Base-by-base conservation (phyloP, 1,140 invertebrate genomes). In the Ostrea denselamellosa region DNA sequence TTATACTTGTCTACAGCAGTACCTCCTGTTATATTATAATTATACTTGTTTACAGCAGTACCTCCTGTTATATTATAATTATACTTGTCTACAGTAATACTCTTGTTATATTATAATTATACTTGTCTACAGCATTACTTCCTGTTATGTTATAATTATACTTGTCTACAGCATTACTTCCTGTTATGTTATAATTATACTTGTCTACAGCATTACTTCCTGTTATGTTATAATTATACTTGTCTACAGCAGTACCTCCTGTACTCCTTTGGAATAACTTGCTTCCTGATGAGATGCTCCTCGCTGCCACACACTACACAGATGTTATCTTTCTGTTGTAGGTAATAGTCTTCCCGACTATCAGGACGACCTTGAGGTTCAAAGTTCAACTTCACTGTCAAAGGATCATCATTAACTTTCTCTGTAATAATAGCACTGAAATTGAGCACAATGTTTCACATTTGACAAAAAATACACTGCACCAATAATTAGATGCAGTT, bases 191-290 rank as follows among this genome's bases (percentile, higher is more conserved):
- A n/a, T n/a, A n/a, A n/a, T n/a, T n/a, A n/a, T n/a, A n/a, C n/a
- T n/a, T n/a, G n/a, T n/a, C n/a, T n/a, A n/a, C n/a, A n/a, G n/a
- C n/a, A n/a, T n/a, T n/a, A n/a, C n/a, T n/a, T n/a, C n/a, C n/a
- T n/a, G n/a, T n/a, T n/a, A n/a, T n/a, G n/a, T n/a, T n/a, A n/a
- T n/a, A 44, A 44, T 44, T 44, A 1, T 44, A 44, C 5, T 44
- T 44, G 34, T 44, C 34, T 44, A 2, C 7, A 34, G 44, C 14
- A 51, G 44, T 28, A 95, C 95, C 97, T 97, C 85, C 97, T 96
- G 93, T 98, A 98, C 94, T 98, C 97, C 87, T 96, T 96, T 0
- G 97, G 97, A 62, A 98, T 97, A 54, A 98, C 96, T 91, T 97
- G 97, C 93, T 98, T 98, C 4, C 97, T 95, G 56, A 97, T 96